A percentile compares a stretch with the other conserved stretches of the same genome.
Conservation (phyloP, 2,797 vertebrate genomes). For the Scolopax bukidnonensis region DNA sequence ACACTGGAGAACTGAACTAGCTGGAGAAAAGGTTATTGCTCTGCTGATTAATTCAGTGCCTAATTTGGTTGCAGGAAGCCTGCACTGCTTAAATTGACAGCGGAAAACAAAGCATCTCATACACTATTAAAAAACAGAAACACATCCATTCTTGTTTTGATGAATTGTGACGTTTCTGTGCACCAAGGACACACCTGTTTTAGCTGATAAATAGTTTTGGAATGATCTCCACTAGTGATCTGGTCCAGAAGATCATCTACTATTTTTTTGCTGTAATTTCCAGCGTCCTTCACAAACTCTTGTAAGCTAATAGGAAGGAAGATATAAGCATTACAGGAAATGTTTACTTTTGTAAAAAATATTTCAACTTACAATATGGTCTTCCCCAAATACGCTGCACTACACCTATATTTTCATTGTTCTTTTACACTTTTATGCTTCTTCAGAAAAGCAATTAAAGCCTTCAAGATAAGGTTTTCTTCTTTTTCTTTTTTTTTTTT, state of each 20-base stretch:
- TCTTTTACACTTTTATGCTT: neutral
- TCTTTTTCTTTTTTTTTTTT: neutral
- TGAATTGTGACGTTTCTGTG: neutral
- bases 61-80: neutral
- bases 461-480: accelerated
- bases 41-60: neutral
- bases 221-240: constrained; percentile 93
- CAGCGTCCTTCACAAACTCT: constrained; percentile 95
- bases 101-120: neutral
- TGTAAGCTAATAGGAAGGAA: constrained; percentile 84
- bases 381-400: neutral
- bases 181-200: constrained; percentile 82
- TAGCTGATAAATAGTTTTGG: constrained; percentile 88
- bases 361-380: neutral
- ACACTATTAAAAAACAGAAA: neutral
- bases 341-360: accelerated
- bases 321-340: neutral
- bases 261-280: constrained; percentile 86
- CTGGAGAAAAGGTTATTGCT: neutral
- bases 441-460: neutral
- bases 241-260: constrained; percentile 95
- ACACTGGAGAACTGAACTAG: neutral
- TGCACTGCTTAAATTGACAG: neutral
- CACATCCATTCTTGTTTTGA: neutral
- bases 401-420: neutral